Conservation (phyloP, 2,113 vertebrate species). For the Oryzias woworae region DNA sequence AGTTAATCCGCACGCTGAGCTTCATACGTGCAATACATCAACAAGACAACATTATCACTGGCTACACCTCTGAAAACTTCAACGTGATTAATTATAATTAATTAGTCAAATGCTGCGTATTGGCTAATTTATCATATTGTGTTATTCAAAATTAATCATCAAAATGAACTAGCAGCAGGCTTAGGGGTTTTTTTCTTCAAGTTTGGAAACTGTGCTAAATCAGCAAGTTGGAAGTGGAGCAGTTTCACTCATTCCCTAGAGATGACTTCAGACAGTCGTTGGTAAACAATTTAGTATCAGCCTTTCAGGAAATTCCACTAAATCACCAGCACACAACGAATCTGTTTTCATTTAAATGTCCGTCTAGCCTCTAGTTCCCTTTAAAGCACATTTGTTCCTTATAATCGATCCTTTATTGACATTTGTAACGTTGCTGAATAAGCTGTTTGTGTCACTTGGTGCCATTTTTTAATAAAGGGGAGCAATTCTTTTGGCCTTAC, state of each 20-base stretch:
- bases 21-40: constrained; percentile 72
- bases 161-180: constrained; percentile 59
- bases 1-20: constrained; percentile 61
- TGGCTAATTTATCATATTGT: constrained; percentile 75
- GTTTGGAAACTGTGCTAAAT: constrained; percentile 46
- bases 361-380: constrained; percentile 39
- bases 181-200: constrained; percentile 13
- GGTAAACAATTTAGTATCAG: constrained; percentile 58
- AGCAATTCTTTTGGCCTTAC: not conserved
- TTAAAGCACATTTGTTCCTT: constrained; percentile 45
- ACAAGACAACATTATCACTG: constrained; percentile 70
- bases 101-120: constrained; percentile 73
- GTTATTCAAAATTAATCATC: constrained; percentile 74
- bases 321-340: constrained; percentile 18
- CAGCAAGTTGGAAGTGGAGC: constrained; percentile 60
- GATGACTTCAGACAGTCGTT: constrained; percentile 47
- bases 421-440: constrained; percentile 44
- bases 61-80: constrained; percentile 70
- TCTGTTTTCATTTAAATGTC: constrained; percentile 22
- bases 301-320: constrained; percentile 38
- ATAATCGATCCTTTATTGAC: constrained; percentile 49
- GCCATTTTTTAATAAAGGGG: constrained; percentile 20
- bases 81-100: constrained; percentile 78
- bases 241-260: constrained; percentile 41
- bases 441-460: constrained; percentile 2